These are phyloP conservation scores for Trichopria drosophilae DNA, from an alignment of 2,888 invertebrate genomes.

Conservation along the genomic window DNA sequence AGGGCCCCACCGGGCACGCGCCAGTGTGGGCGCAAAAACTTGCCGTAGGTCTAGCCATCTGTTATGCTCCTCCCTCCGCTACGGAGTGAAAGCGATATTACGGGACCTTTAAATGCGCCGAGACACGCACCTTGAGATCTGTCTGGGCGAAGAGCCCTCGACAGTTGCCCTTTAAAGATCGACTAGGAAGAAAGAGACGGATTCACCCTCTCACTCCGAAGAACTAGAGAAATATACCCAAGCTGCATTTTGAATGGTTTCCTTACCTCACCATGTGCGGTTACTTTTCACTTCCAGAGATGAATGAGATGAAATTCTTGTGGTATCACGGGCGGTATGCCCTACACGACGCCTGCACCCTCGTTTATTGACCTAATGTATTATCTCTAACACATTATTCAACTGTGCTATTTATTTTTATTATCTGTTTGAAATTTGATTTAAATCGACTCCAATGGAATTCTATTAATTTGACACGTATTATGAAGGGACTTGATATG, in stretches of 20 bases:
- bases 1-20: conserved; percentile 38
- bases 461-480: too few species aligned
- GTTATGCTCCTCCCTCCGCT: conserved; percentile 33
- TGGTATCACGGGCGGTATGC: too few species aligned
- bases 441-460: too few species aligned
- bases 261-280: background rate
- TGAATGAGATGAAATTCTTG: too few species aligned
- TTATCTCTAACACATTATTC: too few species aligned
- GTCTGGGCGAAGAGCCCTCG: conserved; percentile 50
- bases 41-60: conserved; percentile 48
- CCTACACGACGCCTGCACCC: too few species aligned
- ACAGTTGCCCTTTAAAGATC: conserved; percentile 46
- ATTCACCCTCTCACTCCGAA: conserved; percentile 7
- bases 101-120: conserved; percentile 50
- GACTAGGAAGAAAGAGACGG: conserved; percentile 22
- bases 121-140: conserved; percentile 55
- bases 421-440: too few species aligned
- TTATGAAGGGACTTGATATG: too few species aligned
- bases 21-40: conserved; percentile 35
- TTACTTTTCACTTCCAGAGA: too few species aligned
- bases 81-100: background rate
- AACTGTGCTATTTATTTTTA: too few species aligned
- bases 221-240: conserved; percentile 12
- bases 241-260: conserved; percentile 24
- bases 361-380: too few species aligned